Conservation (phyloP, 2,888 invertebrate genomes). For the Cataglyphis cursor region DNA sequence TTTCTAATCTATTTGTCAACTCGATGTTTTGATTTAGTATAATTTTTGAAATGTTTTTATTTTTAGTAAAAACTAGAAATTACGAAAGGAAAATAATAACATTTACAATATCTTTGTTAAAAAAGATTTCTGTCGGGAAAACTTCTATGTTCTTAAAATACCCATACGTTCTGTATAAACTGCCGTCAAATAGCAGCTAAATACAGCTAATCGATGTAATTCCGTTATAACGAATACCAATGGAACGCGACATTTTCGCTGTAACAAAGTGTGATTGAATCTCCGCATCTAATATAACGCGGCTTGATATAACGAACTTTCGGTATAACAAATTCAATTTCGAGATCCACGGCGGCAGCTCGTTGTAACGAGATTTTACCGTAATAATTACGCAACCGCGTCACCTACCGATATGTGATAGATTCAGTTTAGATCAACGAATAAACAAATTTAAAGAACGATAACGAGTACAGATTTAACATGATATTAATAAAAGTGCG, state of each 20-base stretch:
- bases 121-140: not conserved
- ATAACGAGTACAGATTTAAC: conserved; percentile 36
- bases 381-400: conserved; percentile 50
- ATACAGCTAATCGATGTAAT: conserved; percentile 47
- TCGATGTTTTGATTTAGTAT: not conserved
- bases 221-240: conserved; percentile 33
- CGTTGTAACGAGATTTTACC: conserved; percentile 46
- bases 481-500: conserved; percentile 35
- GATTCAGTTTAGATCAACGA: conserved; percentile 36
- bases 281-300: conserved; percentile 46
- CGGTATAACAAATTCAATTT: conserved; percentile 53
- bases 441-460: conserved; percentile 48
- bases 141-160: not conserved
- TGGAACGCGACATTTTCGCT: conserved; percentile 47
- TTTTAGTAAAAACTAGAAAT: not conserved
- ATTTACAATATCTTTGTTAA: not conserved
- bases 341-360: conserved; percentile 44
- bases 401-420: conserved; percentile 37
- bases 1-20: not conserved
- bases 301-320: conserved; percentile 58
- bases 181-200: not conserved
- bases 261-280: conserved; percentile 49
- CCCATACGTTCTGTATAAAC: conserved; percentile 2
- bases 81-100: not conserved
- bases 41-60: not conserved